Evolutionary conservation across 2,888 invertebrate species (phyloP).

Genomic region (Anorthoa munda): DNA sequence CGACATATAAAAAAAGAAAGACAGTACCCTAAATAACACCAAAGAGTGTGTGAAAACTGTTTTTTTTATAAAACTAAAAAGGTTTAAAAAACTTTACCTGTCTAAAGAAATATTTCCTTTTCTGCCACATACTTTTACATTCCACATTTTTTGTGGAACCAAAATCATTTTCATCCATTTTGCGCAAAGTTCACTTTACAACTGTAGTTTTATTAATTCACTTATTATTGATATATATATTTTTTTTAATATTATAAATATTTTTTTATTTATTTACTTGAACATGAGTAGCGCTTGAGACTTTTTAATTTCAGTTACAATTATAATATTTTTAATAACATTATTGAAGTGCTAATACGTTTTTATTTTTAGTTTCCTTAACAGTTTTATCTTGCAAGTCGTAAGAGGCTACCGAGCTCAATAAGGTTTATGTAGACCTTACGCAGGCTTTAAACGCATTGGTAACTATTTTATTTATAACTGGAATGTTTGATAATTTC

Average conservation of each 20-base stretch:
- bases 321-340: not conserved
- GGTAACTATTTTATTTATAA: not conserved
- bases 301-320: not conserved
- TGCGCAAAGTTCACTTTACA: not conserved
- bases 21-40: no score
- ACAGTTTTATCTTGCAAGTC: not conserved
- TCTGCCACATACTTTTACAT: slow-evolving; percentile 13
- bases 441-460: not conserved
- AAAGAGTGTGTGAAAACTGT: no score
- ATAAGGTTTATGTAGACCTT: not conserved
- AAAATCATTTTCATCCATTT: slow-evolving; percentile 45
- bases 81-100: slow-evolving; percentile 22
- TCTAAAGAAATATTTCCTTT: slow-evolving; percentile 49
- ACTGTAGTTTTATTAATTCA: not conserved
- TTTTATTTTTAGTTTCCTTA: slow-evolving; percentile 3
- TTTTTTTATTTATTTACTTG: not conserved
- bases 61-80: no score
- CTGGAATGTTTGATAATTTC: not conserved
- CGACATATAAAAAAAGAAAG: no score
- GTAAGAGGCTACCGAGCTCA: not conserved
- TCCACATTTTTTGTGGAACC: not conserved
- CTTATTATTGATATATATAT: not conserved
- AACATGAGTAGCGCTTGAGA: not conserved
- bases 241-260: not conserved
- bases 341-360: not conserved